Evolutionary conservation across 2,113 vertebrate species (phyloP), one percentile per base, ranked within the genome.

Genomic region (Thomomys bottae): DNA sequence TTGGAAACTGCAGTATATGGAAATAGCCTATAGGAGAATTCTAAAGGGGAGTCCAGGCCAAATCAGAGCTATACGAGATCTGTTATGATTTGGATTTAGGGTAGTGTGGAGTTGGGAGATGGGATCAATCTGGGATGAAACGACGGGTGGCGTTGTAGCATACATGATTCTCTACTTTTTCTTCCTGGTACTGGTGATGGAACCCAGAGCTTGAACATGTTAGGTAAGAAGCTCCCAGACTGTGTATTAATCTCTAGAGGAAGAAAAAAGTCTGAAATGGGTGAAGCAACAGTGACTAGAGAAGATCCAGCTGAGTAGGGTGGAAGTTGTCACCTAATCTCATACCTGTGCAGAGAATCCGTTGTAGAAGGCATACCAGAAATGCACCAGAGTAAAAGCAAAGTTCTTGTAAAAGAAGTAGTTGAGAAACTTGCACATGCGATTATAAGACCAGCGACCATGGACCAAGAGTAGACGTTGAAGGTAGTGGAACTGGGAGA

Each of bases 361-460:
- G 0, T 98, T 99, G 98, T 98, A 99, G 98, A 99, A 99, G 71
- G 98, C 98, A 17, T 99, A 99, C 99, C 99, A 99, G 98, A 99
- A 98, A 82, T 99, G 99, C 28, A 99, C 98, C 40, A 99, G 97
- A 0, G 99, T 99, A 96, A 99, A 99, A 96, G 98, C 98, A 96
- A 99, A 99, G 97, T 99, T 99, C 97, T 99, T 99, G 93, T 99
- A 99, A 96, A 99, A 99, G 96, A 99, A 99, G 92, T 99, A 99
- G 45, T 97, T 96, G n/a, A 99, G 98, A 96, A 99, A 99, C 95
- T 98, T 99, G 98, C 98, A 99, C 98, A 99, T 99, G 97, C 99
- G 98, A 66, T 99, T 97, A 87, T 99, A 99, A 28, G 99, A 99
- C 99, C 99, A 99, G 71, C 99, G 98, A 1, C 99, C 99, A 0